phyloP scores from a whole-genome alignment of 2,797 vertebrate species.

The Cyclopterus lumpus region DNA sequence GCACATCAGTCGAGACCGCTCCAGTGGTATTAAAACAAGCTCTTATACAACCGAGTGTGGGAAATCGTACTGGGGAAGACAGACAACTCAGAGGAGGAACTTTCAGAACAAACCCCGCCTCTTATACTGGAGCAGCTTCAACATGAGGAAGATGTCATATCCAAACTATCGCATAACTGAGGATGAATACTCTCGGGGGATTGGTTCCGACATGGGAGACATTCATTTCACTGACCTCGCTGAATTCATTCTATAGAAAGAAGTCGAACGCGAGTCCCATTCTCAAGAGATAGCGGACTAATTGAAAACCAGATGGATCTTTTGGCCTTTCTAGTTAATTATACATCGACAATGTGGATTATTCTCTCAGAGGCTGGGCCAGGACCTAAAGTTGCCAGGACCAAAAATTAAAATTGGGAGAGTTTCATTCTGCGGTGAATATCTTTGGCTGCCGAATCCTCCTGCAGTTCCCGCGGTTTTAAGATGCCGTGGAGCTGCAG shows the following conservation, averaged over 20 bases:
- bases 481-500: not conserved
- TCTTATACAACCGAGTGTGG: too few species aligned
- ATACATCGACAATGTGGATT: conserved; percentile 56
- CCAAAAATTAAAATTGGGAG: conserved; percentile 51
- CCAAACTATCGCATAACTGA: conserved; percentile 20
- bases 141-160: conserved; percentile 39
- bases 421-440: conserved; percentile 30
- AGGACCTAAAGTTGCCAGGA: conserved; percentile 27
- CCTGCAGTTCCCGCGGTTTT: conserved; percentile 5
- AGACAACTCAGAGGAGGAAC: too few species aligned
- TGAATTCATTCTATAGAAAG: conserved; percentile 47
- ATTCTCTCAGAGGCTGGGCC: conserved; percentile 39
- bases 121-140: not conserved
- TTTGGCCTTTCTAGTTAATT: conserved; percentile 71
- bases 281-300: conserved; percentile 60
- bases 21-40: too few species aligned
- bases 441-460: conserved; percentile 23
- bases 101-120: not conserved
- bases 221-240: conserved; percentile 54
- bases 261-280: conserved; percentile 37
- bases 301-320: conserved; percentile 67
- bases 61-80: too few species aligned
- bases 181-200: conserved; percentile 31
- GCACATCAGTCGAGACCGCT: too few species aligned
- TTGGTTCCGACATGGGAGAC: conserved; percentile 55